These are phyloP conservation scores for Pelmatolapia mariae DNA, from an alignment of 2,113 vertebrate species.

Conservation along the genomic window DNA sequence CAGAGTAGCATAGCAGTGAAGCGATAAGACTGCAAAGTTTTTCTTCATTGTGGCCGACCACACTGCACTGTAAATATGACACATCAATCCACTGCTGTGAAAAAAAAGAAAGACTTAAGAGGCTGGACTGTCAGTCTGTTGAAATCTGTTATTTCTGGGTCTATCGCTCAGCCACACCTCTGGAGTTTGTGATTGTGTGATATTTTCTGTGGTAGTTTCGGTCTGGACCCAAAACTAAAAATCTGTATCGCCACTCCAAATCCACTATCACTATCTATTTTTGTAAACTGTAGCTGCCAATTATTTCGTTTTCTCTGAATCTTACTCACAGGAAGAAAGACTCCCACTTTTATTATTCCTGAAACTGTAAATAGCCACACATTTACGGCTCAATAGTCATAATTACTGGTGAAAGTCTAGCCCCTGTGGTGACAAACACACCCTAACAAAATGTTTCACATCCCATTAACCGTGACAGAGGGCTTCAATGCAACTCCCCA, in stretches of 20 bases:
- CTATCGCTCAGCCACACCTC: not conserved
- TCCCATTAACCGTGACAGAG: not conserved
- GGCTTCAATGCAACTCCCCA: not conserved
- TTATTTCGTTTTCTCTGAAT: not conserved
- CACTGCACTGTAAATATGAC: not conserved
- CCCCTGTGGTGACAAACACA: not conserved
- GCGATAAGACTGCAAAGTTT: accelerated
- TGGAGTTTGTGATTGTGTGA: not conserved
- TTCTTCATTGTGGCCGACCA: not conserved
- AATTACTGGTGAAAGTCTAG: not conserved
- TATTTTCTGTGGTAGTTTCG: not conserved
- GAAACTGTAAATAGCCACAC: not conserved
- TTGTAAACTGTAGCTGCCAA: not conserved
- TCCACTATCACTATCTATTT: not conserved
- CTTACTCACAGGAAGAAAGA: not conserved
- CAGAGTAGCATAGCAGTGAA: not conserved
- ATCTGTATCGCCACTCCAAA: not conserved
- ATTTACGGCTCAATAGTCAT: accelerated
- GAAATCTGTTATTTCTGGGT: not conserved
- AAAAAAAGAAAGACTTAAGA: not conserved
- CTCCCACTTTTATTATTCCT: not conserved
- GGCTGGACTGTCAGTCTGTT: not conserved
- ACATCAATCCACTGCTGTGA: not conserved
- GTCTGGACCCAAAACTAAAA: not conserved
- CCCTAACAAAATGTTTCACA: not conserved